phyloP scores from a whole-genome alignment of 2,113 vertebrate genomes.

The Ptilorrhoa leucosticta region DNA sequence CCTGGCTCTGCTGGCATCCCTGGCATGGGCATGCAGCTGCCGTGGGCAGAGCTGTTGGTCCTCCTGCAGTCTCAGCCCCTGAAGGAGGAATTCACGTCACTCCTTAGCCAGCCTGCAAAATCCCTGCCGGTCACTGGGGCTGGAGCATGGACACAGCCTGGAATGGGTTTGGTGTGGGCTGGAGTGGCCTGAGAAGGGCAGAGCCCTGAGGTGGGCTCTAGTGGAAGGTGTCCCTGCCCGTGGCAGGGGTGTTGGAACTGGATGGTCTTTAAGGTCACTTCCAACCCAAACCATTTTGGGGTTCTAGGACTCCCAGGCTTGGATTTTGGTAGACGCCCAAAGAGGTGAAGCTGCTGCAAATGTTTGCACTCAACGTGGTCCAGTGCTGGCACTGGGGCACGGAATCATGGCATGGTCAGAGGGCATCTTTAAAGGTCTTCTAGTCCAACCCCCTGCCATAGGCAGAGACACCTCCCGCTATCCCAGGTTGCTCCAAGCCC shows the following conservation, averaged over 20 bases:
- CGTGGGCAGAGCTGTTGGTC: neutral
- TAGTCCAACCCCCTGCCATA: neutral
- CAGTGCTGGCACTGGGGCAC: neutral
- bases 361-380: accelerated
- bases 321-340: neutral
- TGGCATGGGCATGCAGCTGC: accelerated
- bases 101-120: neutral
- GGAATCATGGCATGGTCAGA: neutral
- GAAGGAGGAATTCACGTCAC: neutral
- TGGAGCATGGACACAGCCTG: neutral
- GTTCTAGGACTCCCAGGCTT: no score
- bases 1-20: neutral
- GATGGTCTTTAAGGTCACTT: neutral
- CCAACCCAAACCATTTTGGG: neutral
- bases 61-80: neutral
- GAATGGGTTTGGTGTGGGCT: neutral
- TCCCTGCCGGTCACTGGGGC: neutral
- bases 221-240: neutral
- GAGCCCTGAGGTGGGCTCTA: neutral
- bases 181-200: neutral
- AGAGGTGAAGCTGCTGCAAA: neutral
- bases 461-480: accelerated
- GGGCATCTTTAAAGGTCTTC: neutral
- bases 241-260: neutral
- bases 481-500: neutral